Evolutionary conservation across 2,888 invertebrate species (phyloP).

Genomic region (Callimorpha dominula): DNA sequence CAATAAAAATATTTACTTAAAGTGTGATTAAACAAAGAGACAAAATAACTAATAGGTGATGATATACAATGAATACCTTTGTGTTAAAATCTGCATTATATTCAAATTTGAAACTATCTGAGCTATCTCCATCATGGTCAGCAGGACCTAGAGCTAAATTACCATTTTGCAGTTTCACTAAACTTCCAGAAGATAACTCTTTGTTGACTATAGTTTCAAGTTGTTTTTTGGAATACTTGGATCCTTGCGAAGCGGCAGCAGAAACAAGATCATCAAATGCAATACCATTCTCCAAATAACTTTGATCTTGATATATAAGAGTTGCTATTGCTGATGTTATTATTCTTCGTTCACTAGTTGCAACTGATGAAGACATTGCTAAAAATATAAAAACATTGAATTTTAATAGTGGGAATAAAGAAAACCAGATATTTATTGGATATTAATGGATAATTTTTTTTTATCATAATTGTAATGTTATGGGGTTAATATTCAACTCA

Average conservation of each 20-base stretch:
- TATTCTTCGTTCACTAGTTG: conserved; percentile 82
- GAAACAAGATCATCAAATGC: conserved; percentile 89
- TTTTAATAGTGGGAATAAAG: not conserved
- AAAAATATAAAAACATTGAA: conserved; percentile 28
- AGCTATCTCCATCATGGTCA: conserved; percentile 86
- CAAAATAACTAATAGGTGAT: not conserved
- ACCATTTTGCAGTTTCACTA: conserved; percentile 89
- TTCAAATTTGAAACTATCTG: conserved; percentile 82
- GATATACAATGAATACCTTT: conserved; percentile 67
- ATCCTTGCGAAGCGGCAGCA: conserved; percentile 89
- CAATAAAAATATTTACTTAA: too few relatives aligned
- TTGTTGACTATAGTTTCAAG: conserved; percentile 89
- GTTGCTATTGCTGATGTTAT: conserved; percentile 91
- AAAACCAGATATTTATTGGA: not conserved
- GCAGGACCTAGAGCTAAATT: conserved; percentile 89
- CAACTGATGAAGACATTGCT: conserved; percentile 81
- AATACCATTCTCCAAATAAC: conserved; percentile 90
- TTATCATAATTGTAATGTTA: conserved; percentile 1
- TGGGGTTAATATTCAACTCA: conserved; percentile 58
- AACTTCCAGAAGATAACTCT: conserved; percentile 89
- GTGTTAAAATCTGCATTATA: conserved; percentile 76
- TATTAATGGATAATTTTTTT: not conserved
- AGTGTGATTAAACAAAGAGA: not conserved
- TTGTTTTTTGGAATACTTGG: conserved; percentile 88
- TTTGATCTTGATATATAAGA: conserved; percentile 90